Conservation (phyloP, 2,797 vertebrate genomes). For the Propithecus perrieri region DNA sequence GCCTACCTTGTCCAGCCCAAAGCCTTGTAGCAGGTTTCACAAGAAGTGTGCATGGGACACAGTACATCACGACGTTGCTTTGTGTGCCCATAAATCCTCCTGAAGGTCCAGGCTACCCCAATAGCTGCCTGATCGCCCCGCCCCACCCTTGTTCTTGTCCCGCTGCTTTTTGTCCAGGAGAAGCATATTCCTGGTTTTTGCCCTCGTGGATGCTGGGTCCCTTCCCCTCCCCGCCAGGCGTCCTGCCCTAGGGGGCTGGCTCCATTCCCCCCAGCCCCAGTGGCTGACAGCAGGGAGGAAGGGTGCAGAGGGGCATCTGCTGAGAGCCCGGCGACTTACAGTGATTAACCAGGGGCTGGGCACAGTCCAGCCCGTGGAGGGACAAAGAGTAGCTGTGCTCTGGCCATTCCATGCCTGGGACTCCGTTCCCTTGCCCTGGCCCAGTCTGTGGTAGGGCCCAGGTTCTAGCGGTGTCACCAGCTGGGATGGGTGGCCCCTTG, state of each 20-base stretch:
- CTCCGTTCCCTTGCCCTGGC: background rate
- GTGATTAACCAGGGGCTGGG: background rate
- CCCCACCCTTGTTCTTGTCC: background rate
- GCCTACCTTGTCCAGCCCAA: background rate
- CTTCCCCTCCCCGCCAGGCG: background rate
- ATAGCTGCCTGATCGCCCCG: background rate
- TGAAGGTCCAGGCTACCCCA: background rate
- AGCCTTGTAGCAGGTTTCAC: background rate
- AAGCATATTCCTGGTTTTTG: background rate
- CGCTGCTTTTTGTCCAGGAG: background rate
- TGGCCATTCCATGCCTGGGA: background rate
- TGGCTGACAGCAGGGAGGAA: background rate
- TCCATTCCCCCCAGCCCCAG: background rate
- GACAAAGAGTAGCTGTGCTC: constrained; percentile 45
- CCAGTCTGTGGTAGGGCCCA: background rate
- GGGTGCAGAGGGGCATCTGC: background rate
- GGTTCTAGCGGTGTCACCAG: background rate
- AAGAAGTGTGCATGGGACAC: background rate
- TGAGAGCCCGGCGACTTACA: background rate
- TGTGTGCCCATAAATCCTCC: background rate
- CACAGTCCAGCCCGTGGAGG: background rate
- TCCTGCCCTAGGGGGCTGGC: background rate
- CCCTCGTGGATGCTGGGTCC: background rate
- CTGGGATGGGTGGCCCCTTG: background rate
- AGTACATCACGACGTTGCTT: background rate